Evolutionary conservation across 1,140 invertebrate genomes (phyloP), one percentile per base, ranked within the genome.

Genomic region (Sinonovacula constricta): DNA sequence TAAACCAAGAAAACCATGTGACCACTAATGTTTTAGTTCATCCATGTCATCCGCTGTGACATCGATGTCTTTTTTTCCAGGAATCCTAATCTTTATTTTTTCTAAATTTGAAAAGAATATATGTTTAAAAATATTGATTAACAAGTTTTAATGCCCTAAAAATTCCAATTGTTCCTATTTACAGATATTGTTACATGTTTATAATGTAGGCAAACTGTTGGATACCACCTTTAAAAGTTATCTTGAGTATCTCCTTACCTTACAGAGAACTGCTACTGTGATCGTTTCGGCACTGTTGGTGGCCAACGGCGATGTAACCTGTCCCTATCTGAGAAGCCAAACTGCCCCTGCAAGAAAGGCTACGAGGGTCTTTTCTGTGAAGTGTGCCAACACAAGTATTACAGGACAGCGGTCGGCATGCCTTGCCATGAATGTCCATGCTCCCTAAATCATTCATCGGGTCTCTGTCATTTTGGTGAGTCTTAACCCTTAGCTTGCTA

Each of bases 361-460:
- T 82, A 86, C 51, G 59, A 53, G 3, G 86, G 86, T 1, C 36
- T 70, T 15, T 86, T 86, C 69, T 88, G 86, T 76, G 84, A 88
- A 67, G 22, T 72, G 24, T 88, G 86, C 77, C 45, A 45, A 0
- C 63, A 74, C 28, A 83, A 82, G 1, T 85, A 68, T 62, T 88
- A 88, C 75, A 65, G 85, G 28, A 79, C 71, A 14, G 77, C 80
- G 14, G 79, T 72, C 7, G 56, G 75, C 33, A 65, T 82, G 57
- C 83, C 83, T 1, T 88, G 86, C 67, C 80, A 84, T 36, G 34
- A 51, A 3, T 88, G 86, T 74, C 86, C 86, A 0, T 88, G 86
- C 77, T 56, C 51, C 22, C 1, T 28, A 0, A 34, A 76, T 26
- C 54, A 62, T 12, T 82, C 84, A 1, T 54, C 63, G 4, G 66